Percentiles rank a stretch among this genome's conserved stretches.
Conservation (phyloP, 2,797 vertebrate species). For the Borostomias antarcticus region DNA sequence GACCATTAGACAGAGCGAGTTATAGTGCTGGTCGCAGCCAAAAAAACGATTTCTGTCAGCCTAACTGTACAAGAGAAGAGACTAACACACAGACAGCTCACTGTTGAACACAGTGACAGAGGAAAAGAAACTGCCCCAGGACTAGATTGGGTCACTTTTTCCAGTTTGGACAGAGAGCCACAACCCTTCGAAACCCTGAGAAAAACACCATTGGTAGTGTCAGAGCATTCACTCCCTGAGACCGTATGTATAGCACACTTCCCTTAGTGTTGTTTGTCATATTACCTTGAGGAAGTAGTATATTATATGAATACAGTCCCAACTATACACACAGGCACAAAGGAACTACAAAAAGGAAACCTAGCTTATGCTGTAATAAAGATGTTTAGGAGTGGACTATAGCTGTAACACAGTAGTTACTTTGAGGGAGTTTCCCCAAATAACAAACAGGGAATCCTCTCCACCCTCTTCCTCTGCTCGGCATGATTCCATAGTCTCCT, state of each 20-base stretch:
- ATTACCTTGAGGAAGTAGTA: not conserved
- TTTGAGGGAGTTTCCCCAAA: slow-evolving; percentile 44
- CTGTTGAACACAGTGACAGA: slow-evolving; percentile 28
- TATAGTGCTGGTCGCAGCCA: no score
- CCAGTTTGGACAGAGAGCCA: slow-evolving; percentile 27
- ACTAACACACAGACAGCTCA: slow-evolving; percentile 36
- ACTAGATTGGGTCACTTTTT: slow-evolving; percentile 41
- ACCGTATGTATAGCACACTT: not conserved
- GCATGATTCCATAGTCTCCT: slow-evolving; percentile 30
- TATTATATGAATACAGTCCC: not conserved
- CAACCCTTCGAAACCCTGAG: not conserved
- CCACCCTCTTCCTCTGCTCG: slow-evolving; percentile 40
- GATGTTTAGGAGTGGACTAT: not conserved
- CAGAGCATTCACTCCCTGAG: not conserved
- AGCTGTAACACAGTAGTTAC: slow-evolving; percentile 9
- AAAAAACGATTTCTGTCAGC: slow-evolving; percentile 23
- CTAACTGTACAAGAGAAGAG: slow-evolving; percentile 12
- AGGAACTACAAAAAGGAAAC: slow-evolving; percentile 6
- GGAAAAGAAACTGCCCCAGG: not conserved
- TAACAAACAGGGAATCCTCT: slow-evolving; percentile 53
- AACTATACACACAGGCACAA: not conserved
- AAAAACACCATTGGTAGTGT: not conserved
- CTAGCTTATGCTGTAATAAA: not conserved
- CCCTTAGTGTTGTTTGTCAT: no score
- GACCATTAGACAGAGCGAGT: no score